phyloP scores from a whole-genome alignment of 2,113 vertebrate species.

The Menura novaehollandiae region DNA sequence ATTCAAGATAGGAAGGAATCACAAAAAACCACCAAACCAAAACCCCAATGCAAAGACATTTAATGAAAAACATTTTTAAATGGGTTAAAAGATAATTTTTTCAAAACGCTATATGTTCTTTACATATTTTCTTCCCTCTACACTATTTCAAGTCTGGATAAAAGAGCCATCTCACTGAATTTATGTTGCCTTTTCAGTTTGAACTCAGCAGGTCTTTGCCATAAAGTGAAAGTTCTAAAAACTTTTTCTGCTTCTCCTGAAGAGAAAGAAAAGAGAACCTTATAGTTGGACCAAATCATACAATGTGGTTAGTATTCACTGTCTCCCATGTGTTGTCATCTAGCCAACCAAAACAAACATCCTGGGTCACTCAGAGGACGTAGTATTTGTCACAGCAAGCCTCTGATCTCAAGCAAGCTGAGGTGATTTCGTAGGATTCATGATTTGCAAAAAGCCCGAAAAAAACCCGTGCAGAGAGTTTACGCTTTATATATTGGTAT shows the following conservation, averaged over 20 bases:
- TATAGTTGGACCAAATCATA: neutral
- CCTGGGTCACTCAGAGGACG: neutral
- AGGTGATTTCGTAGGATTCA: neutral
- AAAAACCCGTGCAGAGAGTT: neutral
- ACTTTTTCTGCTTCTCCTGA: neutral
- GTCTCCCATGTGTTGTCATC: neutral
- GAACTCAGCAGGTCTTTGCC: constrained; percentile 17
- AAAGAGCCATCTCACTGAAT: constrained; percentile 1
- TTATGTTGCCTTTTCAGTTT: constrained; percentile 1
- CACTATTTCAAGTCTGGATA: neutral
- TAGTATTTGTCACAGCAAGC: neutral
- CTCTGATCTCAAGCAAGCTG: neutral
- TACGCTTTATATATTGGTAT: neutral
- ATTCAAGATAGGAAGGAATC: neutral
- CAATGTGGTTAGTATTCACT: neutral
- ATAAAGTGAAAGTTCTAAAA: constrained; percentile 15
- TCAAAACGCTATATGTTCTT: neutral
- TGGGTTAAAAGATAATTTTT: neutral
- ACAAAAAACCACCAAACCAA: neutral
- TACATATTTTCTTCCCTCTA: neutral
- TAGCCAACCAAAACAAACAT: constrained; percentile 20
- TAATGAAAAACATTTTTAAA: neutral
- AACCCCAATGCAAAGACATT: neutral
- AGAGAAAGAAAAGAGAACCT: neutral
- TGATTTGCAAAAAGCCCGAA: neutral